These are phyloP conservation scores for Naja naja DNA, from an alignment of 2,113 vertebrate species.

Conservation along the genomic window DNA sequence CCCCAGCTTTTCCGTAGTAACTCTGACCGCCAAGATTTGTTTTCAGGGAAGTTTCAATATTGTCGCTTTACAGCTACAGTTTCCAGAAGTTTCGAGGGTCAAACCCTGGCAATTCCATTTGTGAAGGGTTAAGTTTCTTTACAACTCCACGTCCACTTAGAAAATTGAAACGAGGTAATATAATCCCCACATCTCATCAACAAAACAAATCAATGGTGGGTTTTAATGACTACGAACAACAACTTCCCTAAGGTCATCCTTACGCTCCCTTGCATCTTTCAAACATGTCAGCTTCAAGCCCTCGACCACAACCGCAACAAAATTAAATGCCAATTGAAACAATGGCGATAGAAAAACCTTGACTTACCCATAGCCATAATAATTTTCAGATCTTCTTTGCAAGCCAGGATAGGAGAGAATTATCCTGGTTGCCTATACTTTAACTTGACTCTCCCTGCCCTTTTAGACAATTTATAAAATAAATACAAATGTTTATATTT, in stretches of 20 bases:
- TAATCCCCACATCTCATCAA: too few species aligned
- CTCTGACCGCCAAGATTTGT: too few species aligned
- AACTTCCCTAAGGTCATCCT: neutral
- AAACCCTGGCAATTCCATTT: neutral
- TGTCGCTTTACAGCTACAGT: too few species aligned
- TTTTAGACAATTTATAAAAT: neutral
- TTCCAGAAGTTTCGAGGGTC: neutral
- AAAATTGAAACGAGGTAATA: neutral
- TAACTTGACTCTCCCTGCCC: neutral
- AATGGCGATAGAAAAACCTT: neutral
- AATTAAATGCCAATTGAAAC: neutral
- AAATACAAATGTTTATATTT: neutral
- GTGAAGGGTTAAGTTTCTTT: too few species aligned
- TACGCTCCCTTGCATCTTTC: accelerated
- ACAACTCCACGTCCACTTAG: accelerated
- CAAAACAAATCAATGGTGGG: neutral
- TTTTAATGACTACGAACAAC: neutral
- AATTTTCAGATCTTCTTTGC: neutral
- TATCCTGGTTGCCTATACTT: neutral
- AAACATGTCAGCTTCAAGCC: neutral
- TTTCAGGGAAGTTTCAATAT: neutral
- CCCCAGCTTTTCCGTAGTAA: neutral
- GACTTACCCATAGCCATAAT: neutral
- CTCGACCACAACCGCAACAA: too few species aligned
- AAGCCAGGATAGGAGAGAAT: neutral